Conservation (phyloP, 2,888 invertebrate species). For the Drosophila anomelani region DNA sequence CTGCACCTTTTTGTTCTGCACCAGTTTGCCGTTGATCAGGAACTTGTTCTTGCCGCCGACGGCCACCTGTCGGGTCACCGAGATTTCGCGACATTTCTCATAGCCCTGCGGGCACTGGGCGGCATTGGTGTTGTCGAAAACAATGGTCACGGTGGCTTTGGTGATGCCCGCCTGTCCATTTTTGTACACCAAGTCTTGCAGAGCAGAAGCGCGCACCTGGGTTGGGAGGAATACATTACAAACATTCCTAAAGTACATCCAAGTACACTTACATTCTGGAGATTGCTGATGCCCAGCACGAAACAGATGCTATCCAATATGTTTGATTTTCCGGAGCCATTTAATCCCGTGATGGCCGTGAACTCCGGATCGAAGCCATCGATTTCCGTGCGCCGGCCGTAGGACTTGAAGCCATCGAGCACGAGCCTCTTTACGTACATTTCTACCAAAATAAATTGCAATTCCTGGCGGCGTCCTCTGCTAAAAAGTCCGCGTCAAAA, state of each 20-base stretch:
- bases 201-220: constrained; percentile 94
- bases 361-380: constrained; percentile 97
- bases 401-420: constrained; percentile 99
- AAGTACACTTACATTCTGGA: constrained; percentile 91
- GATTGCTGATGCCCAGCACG: constrained; percentile 96
- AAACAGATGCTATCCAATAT: constrained; percentile 99
- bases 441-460: neutral
- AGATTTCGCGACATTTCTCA: constrained; percentile 95
- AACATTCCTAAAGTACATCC: too few relatives aligned
- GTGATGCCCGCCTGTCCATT: constrained; percentile 98
- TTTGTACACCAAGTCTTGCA: constrained; percentile 99
- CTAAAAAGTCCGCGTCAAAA: constrained; percentile 19
- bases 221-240: neutral
- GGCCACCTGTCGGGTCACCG: constrained; percentile 93
- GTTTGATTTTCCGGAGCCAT: constrained; percentile 99
- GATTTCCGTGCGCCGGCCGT: constrained; percentile 96
- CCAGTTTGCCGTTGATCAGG: constrained; percentile 95
- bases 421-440: constrained; percentile 97
- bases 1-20: constrained; percentile 94
- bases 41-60: constrained; percentile 97
- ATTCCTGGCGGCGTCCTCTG: too few relatives aligned
- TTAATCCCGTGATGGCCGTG: constrained; percentile 98
- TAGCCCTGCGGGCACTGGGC: constrained; percentile 95
- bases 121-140: constrained; percentile 95
- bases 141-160: constrained; percentile 97